Evolutionary conservation across 2,113 vertebrate genomes (phyloP), one percentile per base, ranked within the genome.

Genomic region (Lota lota): DNA sequence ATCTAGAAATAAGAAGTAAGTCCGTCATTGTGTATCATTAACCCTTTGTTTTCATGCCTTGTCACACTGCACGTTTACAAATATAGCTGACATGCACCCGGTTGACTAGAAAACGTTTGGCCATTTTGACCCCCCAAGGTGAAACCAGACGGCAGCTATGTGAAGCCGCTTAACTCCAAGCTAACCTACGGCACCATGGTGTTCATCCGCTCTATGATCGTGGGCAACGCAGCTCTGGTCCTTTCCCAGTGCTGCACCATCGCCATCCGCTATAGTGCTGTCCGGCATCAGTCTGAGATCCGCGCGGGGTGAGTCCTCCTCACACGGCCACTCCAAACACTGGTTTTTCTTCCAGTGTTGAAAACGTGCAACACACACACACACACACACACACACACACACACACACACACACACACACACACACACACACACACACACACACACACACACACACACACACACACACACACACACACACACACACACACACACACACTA

Each of bases 101-200:
- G 21, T 4, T 21, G 0, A 75, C n/a, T 72, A 11, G 71, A 12
- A 22, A 20, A 15, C 8, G 3, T 20, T 70, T 1, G 81, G 2
- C 70, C 33, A 1, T 12, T 1, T 63, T 14, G 20, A 0, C 66
- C 71, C 18, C 65, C 57, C 73, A 72, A 99, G 97, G 95, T 99
- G 84, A 93, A 95, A 82, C 94, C 94, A 58, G 95, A 98, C 51
- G 97, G 97, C 33, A 94, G 93, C 0, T 99, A 99, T 0, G 74
- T 95, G 86, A 96, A 98, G 54, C 97, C 97, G 0, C 74, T 96
- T 2, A 99, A 91, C 78, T 91, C 94, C 85, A 99, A 98, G 83
- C 92, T 99, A 77, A 98, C 96, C 0, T 99, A 99, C 0, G 96
- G 97, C 69, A 99, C 97, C 77, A 99, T 99, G 97, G 97, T 99